Evolutionary conservation across 2,113 vertebrate genomes (phyloP).

Genomic region (Nycticryphes semicollaris): DNA sequence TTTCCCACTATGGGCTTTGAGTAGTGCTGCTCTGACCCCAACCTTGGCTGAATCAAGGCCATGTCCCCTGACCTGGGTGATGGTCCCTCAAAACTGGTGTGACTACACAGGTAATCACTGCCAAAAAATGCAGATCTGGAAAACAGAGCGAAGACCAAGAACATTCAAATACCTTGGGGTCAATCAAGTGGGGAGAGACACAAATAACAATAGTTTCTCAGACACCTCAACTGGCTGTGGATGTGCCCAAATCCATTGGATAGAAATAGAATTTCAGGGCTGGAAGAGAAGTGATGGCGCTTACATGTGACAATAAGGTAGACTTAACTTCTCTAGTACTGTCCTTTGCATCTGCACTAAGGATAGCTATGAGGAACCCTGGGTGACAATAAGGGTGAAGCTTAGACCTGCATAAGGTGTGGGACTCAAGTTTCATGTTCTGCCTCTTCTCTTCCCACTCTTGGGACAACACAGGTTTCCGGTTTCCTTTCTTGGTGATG

Average conservation of each 20-base stretch:
- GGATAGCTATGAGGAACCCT: not conserved
- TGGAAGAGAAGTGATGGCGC: not conserved
- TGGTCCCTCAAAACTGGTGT: not conserved
- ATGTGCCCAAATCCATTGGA: not conserved
- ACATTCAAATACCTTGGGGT: not conserved
- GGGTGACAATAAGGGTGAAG: not conserved
- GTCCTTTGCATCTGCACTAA: not conserved
- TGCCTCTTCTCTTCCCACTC: not conserved
- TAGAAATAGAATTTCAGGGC: not conserved
- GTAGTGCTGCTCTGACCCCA: not conserved
- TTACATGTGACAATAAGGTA: not conserved
- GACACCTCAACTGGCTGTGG: not conserved
- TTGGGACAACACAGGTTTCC: constrained; percentile 76
- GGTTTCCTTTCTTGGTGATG: constrained; percentile 76
- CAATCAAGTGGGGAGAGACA: not conserved
- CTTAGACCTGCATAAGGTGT: not conserved
- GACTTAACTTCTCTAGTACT: not conserved
- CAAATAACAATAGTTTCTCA: not conserved
- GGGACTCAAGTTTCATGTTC: not conserved
- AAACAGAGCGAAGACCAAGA: not conserved
- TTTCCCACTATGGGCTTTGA: not conserved
- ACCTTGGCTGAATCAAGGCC: not conserved
- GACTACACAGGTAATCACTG: not conserved
- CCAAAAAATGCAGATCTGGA: not conserved
- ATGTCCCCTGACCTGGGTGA: not conserved